phyloP scores from a whole-genome alignment of 2,888 invertebrate species.

The Sminthurides aquaticus region DNA sequence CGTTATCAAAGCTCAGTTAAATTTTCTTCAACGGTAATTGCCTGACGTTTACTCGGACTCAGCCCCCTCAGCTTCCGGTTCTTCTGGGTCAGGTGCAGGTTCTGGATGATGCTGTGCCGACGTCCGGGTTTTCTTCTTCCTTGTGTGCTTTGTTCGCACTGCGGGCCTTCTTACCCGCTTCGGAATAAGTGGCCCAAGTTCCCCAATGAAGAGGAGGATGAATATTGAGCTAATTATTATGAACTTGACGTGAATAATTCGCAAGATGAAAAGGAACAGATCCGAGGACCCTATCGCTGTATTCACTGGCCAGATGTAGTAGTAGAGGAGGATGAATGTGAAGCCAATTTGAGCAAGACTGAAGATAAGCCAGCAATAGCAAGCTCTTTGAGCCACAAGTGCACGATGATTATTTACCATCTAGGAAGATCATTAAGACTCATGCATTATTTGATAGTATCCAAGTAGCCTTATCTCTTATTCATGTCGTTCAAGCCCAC shows the following conservation, averaged over 20 bases:
- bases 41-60: background rate
- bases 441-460: background rate
- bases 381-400: background rate
- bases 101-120: constrained; percentile 3
- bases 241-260: constrained; percentile 11
- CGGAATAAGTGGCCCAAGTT: constrained; percentile 2
- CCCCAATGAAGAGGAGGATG: background rate
- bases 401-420: constrained; percentile 6
- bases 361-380: background rate
- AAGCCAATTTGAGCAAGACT: constrained; percentile 5
- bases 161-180: background rate
- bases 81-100: background rate
- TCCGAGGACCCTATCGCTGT: background rate
- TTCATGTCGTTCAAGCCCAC: too few species aligned
- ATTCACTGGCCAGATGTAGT: constrained; percentile 14
- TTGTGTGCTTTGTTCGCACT: background rate
- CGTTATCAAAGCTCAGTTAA: too few species aligned
- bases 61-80: background rate
- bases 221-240: background rate
- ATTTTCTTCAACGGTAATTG: too few species aligned
- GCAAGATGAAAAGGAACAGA: constrained; percentile 9
- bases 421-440: background rate
- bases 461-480: too few species aligned
- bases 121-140: constrained; percentile 7
- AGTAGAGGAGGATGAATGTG: constrained; percentile 7